Evolutionary conservation across 2,113 vertebrate genomes (phyloP).

Genomic region (Murina feae): DNA sequence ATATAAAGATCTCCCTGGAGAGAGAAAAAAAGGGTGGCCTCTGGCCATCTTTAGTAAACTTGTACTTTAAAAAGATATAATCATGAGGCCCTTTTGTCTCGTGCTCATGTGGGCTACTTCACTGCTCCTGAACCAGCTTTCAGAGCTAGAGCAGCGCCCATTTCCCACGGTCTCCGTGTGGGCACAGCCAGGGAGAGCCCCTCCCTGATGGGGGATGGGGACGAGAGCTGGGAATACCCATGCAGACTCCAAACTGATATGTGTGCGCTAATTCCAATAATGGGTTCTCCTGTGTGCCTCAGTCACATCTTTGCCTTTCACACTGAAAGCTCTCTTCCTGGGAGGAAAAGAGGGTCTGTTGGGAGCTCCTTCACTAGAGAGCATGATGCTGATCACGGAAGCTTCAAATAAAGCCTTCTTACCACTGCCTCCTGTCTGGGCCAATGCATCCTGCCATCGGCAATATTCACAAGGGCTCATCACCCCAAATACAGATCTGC

Average conservation of each 20-base stretch:
- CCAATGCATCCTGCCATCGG: background rate
- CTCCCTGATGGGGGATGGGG: too few species aligned
- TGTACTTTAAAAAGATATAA: conserved; percentile 21
- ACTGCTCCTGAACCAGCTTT: background rate
- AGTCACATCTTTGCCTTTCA: background rate
- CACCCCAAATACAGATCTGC: background rate
- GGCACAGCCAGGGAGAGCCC: background rate
- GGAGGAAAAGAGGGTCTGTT: background rate
- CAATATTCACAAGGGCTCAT: background rate
- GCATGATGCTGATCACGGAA: background rate
- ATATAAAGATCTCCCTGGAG: background rate
- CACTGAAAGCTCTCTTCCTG: background rate
- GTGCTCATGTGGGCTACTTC: background rate
- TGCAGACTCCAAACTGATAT: background rate
- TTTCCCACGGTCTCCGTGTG: rapidly evolving
- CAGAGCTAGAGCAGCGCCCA: background rate
- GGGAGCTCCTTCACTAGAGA: background rate
- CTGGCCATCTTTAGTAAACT: background rate
- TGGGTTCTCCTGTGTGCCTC: background rate
- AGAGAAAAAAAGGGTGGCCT: background rate
- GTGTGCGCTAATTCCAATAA: background rate
- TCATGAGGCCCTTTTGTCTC: background rate
- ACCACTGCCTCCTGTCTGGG: background rate
- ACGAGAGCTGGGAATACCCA: background rate
- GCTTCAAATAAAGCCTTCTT: background rate